phyloP scores from a whole-genome alignment of 2,113 vertebrate genomes.

The Bungarus multicinctus region DNA sequence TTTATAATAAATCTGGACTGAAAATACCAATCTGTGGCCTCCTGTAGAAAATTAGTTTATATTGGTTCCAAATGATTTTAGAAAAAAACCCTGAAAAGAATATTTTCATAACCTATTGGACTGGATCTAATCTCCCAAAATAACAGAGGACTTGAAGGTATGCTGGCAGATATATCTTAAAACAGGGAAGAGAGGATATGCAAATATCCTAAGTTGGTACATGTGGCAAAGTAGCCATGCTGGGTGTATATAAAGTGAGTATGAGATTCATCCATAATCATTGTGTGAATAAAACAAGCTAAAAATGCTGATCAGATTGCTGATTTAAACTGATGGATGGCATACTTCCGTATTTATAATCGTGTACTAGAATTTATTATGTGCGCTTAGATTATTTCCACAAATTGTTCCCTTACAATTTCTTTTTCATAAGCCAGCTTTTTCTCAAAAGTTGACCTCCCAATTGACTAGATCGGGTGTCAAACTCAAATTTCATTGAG shows the following conservation, averaged over 20 bases:
- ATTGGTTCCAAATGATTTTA: not conserved
- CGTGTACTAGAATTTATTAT: not conserved
- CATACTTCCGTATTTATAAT: not conserved
- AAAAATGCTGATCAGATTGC: not conserved
- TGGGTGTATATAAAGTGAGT: not conserved
- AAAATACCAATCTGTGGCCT: not conserved
- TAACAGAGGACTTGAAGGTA: not conserved
- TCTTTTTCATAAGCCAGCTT: not conserved
- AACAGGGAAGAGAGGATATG: not conserved
- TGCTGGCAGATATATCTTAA: not conserved
- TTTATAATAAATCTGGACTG: conserved; percentile 32
- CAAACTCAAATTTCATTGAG: no score
- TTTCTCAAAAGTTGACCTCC: not conserved
- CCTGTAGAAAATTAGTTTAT: not conserved
- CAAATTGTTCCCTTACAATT: not conserved
- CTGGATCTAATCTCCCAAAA: not conserved
- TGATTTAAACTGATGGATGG: not conserved
- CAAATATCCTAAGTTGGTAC: not conserved
- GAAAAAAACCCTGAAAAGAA: not conserved
- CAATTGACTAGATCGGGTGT: not conserved
- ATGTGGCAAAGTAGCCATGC: not conserved
- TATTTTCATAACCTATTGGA: not conserved
- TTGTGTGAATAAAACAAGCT: not conserved
- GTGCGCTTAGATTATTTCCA: not conserved
- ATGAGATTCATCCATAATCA: not conserved